phyloP scores from a whole-genome alignment of 2,113 vertebrate genomes.

The Brachypodius melanocephalos region DNA sequence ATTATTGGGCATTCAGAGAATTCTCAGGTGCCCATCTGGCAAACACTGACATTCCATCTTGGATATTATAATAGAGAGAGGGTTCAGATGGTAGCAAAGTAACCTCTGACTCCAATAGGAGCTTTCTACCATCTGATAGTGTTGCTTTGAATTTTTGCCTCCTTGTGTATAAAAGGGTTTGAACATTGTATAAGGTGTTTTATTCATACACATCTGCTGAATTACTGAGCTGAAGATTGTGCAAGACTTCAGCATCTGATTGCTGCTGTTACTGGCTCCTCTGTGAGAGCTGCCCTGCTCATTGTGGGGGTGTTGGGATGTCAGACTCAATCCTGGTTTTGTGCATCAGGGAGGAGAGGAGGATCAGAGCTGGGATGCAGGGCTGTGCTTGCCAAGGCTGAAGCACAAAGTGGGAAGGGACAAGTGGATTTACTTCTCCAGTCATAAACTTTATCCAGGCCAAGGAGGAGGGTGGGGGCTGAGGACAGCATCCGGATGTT shows the following conservation, averaged over 20 bases:
- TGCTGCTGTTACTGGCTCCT: background rate
- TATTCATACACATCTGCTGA: background rate
- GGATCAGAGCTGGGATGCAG: background rate
- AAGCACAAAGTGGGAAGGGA: background rate
- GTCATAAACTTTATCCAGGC: background rate
- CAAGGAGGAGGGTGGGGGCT: background rate
- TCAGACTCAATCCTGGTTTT: background rate
- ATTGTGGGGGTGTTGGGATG: background rate
- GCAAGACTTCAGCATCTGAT: background rate
- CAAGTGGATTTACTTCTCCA: background rate
- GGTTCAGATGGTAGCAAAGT: background rate
- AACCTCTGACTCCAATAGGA: background rate
- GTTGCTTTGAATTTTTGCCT: background rate
- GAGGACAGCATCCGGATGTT: background rate
- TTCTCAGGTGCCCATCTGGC: too few relatives aligned
- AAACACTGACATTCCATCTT: background rate
- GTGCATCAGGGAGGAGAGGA: background rate
- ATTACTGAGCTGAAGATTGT: background rate
- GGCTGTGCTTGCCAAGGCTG: background rate
- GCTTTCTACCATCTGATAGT: accelerated
- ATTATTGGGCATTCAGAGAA: background rate
- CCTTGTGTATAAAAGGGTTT: background rate
- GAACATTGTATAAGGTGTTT: background rate
- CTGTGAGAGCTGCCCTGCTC: background rate
- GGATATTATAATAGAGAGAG: background rate